Percentiles rank a stretch among this genome's conserved stretches.
These are phyloP conservation scores for Sesamia inferens DNA, from an alignment of 2,888 invertebrate species.

Conservation along the genomic window DNA sequence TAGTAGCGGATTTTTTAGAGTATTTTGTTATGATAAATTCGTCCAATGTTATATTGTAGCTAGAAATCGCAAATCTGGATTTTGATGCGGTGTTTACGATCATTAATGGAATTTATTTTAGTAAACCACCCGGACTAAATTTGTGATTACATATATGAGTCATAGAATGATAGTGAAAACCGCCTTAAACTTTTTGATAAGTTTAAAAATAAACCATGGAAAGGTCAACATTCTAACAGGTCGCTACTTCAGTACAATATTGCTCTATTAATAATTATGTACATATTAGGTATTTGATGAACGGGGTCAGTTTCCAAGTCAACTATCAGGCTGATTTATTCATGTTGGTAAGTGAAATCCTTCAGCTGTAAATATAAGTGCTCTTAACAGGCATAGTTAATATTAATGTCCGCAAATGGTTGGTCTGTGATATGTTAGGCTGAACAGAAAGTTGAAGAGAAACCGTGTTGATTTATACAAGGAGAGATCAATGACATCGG, in stretches of 20 bases:
- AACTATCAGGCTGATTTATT: neutral
- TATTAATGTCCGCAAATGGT: slow-evolving; percentile 8
- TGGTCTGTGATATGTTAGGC: neutral
- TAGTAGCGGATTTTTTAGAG: neutral
- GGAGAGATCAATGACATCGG: slow-evolving; percentile 3
- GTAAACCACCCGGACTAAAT: no score
- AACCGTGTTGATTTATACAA: neutral
- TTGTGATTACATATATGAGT: no score
- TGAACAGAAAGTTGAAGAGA: neutral
- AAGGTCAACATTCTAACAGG: neutral
- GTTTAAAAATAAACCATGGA: neutral
- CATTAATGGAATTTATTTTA: neutral
- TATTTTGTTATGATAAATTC: neutral
- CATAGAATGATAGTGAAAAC: neutral
- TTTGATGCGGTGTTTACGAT: neutral
- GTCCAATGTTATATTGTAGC: neutral
- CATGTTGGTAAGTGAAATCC: neutral
- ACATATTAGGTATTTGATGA: neutral
- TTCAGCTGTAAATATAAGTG: neutral
- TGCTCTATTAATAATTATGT: neutral
- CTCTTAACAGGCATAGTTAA: neutral
- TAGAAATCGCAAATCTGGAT: no score
- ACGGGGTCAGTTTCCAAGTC: neutral
- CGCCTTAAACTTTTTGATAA: neutral
- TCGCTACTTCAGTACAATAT: neutral